A percentile compares a stretch with the other conserved stretches of the same genome.
These are phyloP conservation scores for Formica selysi DNA, from an alignment of 1,140 invertebrate species.

Conservation along the genomic window DNA sequence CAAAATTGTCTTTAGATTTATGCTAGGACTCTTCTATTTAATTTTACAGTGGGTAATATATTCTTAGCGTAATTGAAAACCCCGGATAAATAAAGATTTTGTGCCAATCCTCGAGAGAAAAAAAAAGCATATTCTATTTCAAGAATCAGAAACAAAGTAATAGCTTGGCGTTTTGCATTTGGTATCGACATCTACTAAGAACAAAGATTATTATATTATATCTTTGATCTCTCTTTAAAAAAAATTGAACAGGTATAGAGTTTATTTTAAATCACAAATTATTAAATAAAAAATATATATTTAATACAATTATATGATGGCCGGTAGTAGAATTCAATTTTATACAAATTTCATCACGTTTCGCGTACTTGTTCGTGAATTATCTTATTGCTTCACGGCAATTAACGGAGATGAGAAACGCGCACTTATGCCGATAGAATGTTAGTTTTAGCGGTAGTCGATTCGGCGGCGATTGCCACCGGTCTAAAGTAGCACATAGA, in stretches of 20 bases:
- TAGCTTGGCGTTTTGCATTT: not conserved
- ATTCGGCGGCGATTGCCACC: not conserved
- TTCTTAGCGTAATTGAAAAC: constrained; percentile 2
- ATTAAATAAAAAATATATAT: constrained; percentile 1
- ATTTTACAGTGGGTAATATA: constrained; percentile 7
- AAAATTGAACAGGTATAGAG: not conserved
- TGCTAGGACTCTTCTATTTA: not conserved
- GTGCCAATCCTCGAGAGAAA: not conserved
- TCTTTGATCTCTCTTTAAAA: not conserved
- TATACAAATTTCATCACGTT: not conserved
- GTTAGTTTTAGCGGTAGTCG: not conserved
- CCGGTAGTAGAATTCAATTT: not conserved
- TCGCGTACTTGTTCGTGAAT: not conserved
- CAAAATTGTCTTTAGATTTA: constrained; percentile 31
- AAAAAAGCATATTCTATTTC: not conserved
- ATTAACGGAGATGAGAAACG: not conserved
- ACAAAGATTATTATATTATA: not conserved
- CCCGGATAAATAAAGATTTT: not conserved
- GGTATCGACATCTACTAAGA: not conserved
- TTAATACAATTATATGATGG: not conserved
- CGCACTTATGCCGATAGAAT: not conserved
- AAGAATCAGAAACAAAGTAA: constrained; percentile 16
- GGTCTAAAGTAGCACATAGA: constrained; percentile 17
- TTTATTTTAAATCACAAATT: not conserved
- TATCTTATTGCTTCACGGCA: not conserved